Base-by-base conservation (phyloP, 2,797 vertebrate genomes). In the Limosa lapponica region DNA sequence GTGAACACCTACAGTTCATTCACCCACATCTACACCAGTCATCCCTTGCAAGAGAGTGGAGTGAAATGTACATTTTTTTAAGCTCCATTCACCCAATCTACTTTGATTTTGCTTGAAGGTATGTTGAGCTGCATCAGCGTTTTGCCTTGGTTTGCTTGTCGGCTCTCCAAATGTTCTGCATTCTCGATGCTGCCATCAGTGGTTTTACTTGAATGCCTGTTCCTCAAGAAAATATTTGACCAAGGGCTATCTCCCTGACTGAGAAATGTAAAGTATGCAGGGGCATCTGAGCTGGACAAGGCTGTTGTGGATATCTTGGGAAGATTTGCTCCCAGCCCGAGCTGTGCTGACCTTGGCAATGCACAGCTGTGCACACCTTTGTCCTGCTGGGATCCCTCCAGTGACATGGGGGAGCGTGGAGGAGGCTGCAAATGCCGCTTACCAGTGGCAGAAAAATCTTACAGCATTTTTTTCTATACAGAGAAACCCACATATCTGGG, bases 241-340 rank as follows among this genome's bases (percentile, higher is more conserved):
- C 24, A 61, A 83, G 27, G 43, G 23, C 54, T 93, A 28, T 69
- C 8, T 1, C 48, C 28, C 52, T 91, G 57, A 57, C 30, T 81
- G 61, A 95, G 65, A 96, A 95, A 96, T 72, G 58, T 25, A 22
- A 95, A 92, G 18, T 54, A 62, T 86, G 71, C 49, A 83, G 75
- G 69, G 72, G 32, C 37, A 89, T 87, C 65, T 43, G 69, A 87
- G 52, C 52, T 75, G 82, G 49, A 58, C 80, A 83, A 91, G 82
- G 72, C 43, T 65, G 27, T 11, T 65, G 44, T 65, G 69, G 57
- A 6, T 91, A 65, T 74, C 75, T 90, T 71, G 61, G 55, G 72
- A 69, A 71, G 78, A 46, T 67, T 23, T 64, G 17, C 37, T 79
- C 25, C 65, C 61, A 86, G 24, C 18, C 17, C 0, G 0, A 58